Evolutionary conservation across 1,140 invertebrate genomes (phyloP).

Genomic region (Helicoverpa armigera): DNA sequence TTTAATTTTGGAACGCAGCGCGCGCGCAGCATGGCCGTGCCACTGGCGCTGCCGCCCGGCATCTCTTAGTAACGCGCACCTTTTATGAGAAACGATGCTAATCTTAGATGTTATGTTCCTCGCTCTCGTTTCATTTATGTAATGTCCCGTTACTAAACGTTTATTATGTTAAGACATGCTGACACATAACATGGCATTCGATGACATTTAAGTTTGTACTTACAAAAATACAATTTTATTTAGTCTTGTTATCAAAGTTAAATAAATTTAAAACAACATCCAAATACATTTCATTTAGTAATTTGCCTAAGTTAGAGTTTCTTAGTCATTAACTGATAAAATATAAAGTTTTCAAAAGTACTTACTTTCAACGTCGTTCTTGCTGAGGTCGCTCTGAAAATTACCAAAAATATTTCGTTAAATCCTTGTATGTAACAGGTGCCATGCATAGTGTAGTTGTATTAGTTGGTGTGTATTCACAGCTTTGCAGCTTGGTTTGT

Average conservation of each 20-base stretch:
- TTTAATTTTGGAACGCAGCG: conserved; percentile 82
- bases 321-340: background rate
- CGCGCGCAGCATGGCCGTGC: conserved; percentile 69
- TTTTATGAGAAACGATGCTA: conserved; percentile 80
- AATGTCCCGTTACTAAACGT: conserved; percentile 18
- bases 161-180: background rate
- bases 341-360: conserved; percentile 69
- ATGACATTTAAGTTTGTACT: background rate
- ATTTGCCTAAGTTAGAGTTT: background rate
- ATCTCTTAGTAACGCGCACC: conserved; percentile 77
- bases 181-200: background rate
- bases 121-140: conserved; percentile 60
- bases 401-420: conserved; percentile 82
- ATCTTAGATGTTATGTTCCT: conserved; percentile 73
- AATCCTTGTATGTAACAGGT: conserved; percentile 67
- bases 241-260: background rate
- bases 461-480: conserved; percentile 64
- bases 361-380: conserved; percentile 92
- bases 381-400: conserved; percentile 91
- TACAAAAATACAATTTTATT: conserved; percentile 1
- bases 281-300: background rate
- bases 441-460: conserved; percentile 66
- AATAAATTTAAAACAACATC: background rate
- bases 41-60: conserved; percentile 65
- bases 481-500: conserved; percentile 60